Percentiles rank a stretch among this genome's conserved stretches.
Evolutionary conservation across 1,140 invertebrate species (phyloP).

Genomic region (Zaprionus davidi): DNA sequence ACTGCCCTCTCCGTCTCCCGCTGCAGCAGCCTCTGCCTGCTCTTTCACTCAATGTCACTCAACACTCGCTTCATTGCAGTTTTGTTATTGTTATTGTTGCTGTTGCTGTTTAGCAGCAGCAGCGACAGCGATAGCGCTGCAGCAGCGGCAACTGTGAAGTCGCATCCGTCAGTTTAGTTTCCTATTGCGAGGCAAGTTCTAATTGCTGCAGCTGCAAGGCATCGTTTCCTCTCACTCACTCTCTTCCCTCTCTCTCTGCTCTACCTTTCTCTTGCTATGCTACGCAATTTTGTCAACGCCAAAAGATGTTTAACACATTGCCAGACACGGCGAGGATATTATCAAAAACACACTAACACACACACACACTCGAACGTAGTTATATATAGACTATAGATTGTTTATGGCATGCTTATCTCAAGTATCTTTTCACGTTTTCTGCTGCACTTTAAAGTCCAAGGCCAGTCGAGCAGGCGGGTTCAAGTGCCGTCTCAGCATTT

Average conservation of each 20-base stretch:
- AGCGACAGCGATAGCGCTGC: constrained; percentile 15
- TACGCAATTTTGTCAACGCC: constrained; percentile 76
- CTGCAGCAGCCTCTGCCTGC: not conserved
- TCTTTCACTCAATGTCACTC: constrained; percentile 45
- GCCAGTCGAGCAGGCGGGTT: constrained; percentile 18
- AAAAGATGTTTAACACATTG: constrained; percentile 82
- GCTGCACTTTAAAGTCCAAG: constrained; percentile 40
- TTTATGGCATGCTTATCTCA: constrained; percentile 45
- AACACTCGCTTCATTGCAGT: constrained; percentile 13
- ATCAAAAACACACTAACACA: not conserved
- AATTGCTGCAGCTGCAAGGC: constrained; percentile 74
- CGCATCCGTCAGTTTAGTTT: constrained; percentile 76
- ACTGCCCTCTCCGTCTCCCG: too few relatives aligned
- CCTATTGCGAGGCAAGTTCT: constrained; percentile 60
- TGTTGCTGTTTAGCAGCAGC: constrained; percentile 25
- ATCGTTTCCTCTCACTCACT: constrained; percentile 3
- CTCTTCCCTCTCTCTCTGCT: not conserved
- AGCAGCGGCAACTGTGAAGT: constrained; percentile 33
- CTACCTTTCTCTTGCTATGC: not conserved
- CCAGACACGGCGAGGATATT: constrained; percentile 23
- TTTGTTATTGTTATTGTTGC: constrained; percentile 52
- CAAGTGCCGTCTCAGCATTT: constrained; percentile 3
- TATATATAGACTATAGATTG: constrained; percentile 35
- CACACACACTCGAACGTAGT: constrained; percentile 12
- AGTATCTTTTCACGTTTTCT: constrained; percentile 4